phyloP scores from a whole-genome alignment of 2,113 vertebrate species.

The Bagarius yarrelli region DNA sequence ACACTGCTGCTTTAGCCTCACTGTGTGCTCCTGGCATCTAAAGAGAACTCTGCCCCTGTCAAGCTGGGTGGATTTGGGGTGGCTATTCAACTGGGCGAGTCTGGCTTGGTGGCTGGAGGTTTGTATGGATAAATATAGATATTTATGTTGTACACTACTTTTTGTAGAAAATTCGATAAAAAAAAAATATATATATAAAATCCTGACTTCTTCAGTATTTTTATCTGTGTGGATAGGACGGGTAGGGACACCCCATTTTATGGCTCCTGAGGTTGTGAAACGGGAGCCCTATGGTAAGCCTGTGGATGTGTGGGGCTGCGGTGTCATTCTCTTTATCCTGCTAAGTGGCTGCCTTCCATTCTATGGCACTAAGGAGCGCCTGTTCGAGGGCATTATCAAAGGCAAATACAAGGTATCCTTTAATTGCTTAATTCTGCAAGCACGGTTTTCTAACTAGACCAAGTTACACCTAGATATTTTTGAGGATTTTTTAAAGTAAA shows the following conservation, averaged over 20 bases:
- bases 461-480: neutral
- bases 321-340: constrained; percentile 98
- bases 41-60: constrained; percentile 96
- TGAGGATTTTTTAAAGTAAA: neutral
- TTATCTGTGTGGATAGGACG: constrained; percentile 73
- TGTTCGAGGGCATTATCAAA: constrained; percentile 98
- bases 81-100: constrained; percentile 95
- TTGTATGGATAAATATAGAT: constrained; percentile 35
- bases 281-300: constrained; percentile 97
- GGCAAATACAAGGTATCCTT: constrained; percentile 94
- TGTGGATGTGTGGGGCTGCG: constrained; percentile 98
- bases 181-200: too few species aligned
- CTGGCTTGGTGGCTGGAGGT: constrained; percentile 97
- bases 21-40: constrained; percentile 96
- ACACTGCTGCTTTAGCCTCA: constrained; percentile 78
- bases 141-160: neutral
- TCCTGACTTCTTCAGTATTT: too few species aligned
- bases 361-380: constrained; percentile 97
- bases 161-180: neutral
- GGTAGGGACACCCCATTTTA: constrained; percentile 97
- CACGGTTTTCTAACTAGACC: neutral
- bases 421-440: constrained; percentile 15
- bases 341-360: constrained; percentile 97
- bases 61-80: constrained; percentile 97
- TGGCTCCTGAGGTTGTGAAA: constrained; percentile 99